Percentiles rank a stretch among this genome's conserved stretches.
These are phyloP conservation scores for Papio anubis DNA, from an alignment of 2,113 vertebrate species.

Conservation along the genomic window DNA sequence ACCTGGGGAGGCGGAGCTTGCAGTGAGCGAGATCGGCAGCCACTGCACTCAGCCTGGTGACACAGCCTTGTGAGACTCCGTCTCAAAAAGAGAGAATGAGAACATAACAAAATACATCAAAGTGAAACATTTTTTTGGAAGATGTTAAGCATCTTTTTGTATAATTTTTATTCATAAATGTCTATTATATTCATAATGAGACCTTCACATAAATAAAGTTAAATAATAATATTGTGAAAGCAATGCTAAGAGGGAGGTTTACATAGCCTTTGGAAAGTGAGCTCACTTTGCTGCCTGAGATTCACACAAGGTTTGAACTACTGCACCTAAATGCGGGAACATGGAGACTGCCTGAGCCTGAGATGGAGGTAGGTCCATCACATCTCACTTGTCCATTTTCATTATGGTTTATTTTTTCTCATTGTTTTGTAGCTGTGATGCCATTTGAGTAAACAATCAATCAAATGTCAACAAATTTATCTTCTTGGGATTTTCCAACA, in stretches of 20 bases:
- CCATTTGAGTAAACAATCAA: neutral
- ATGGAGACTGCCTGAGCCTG: neutral
- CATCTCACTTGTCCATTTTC: no score
- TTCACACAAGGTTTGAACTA: neutral
- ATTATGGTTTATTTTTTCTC: neutral
- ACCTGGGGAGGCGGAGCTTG: no score
- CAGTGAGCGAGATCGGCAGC: no score
- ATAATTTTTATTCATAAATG: neutral
- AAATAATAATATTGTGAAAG: neutral
- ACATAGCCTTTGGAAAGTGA: neutral
- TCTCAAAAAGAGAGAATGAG: neutral
- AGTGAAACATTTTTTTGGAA: neutral
- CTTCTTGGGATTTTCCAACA: slow-evolving; percentile 29
- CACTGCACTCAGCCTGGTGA: no score
- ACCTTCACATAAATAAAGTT: neutral
- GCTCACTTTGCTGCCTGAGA: neutral
- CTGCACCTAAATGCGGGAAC: no score
- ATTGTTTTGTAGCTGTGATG: neutral
- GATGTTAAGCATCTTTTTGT: neutral
- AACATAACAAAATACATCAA: neutral
- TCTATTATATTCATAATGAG: neutral
- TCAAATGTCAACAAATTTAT: neutral
- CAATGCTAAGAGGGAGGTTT: neutral
- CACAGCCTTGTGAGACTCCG: no score
- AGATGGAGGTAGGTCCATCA: neutral